Percentiles rank a stretch among this genome's conserved stretches.
phyloP scores from a whole-genome alignment of 2,113 vertebrate genomes.

The Lipotes vexillifer region DNA sequence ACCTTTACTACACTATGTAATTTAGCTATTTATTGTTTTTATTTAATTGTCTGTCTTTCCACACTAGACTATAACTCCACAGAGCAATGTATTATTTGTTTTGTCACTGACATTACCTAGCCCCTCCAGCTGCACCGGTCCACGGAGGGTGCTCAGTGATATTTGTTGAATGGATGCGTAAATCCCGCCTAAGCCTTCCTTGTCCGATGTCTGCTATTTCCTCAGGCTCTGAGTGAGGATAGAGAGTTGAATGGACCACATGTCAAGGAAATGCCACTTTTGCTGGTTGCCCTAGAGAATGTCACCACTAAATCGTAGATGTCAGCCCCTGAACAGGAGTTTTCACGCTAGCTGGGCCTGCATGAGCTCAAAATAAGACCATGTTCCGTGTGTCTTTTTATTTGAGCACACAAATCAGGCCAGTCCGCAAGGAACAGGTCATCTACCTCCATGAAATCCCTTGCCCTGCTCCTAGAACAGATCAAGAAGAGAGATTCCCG shows the following conservation, averaged over 20 bases:
- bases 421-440: background rate
- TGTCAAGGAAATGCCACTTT: background rate
- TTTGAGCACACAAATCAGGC: background rate
- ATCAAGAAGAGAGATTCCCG: background rate
- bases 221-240: background rate
- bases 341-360: background rate
- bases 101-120: fast-evolving
- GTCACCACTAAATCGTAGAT: background rate
- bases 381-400: background rate
- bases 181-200: background rate
- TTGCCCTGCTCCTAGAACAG: no score
- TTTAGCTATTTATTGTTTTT: background rate
- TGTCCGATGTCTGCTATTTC: fast-evolving
- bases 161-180: background rate
- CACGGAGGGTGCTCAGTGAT: fast-evolving
- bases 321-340: background rate
- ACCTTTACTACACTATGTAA: background rate
- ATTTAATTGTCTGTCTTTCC: background rate
- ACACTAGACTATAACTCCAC: fast-evolving
- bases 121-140: fast-evolving
- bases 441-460: background rate
- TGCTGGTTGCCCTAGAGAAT: background rate
- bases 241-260: background rate
- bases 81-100: no score
- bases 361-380: background rate